phyloP scores from a whole-genome alignment of 2,113 vertebrate genomes.

The Mormyrus lacerda region DNA sequence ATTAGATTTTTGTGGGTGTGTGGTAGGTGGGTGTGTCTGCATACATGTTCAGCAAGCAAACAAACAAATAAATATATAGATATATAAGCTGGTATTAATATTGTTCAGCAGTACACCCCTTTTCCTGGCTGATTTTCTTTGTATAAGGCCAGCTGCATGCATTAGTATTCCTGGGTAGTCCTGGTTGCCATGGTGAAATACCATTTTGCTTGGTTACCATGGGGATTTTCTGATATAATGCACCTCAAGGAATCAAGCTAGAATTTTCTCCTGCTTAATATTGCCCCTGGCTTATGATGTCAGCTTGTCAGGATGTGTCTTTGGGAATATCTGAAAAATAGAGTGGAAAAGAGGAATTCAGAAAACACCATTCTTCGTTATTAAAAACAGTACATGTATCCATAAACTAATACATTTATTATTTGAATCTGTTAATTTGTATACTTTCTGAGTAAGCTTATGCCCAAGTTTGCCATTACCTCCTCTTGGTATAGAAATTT shows the following conservation, averaged over 20 bases:
- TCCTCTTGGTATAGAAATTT: background rate
- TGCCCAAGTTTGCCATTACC: background rate
- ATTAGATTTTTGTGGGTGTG: background rate
- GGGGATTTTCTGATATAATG: slow-evolving; percentile 27
- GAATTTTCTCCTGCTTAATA: slow-evolving; percentile 21
- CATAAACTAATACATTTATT: background rate
- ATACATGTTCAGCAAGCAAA: background rate
- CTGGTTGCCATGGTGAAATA: slow-evolving; percentile 36
- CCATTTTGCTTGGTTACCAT: slow-evolving; percentile 35
- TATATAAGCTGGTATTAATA: background rate
- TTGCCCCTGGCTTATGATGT: slow-evolving; percentile 28
- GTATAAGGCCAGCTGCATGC: slow-evolving; percentile 5
- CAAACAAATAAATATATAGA: background rate
- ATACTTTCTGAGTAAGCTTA: background rate
- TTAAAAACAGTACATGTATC: background rate
- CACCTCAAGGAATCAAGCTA: slow-evolving; percentile 28
- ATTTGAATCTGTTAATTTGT: background rate
- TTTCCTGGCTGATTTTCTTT: background rate
- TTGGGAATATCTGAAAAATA: slow-evolving; percentile 4
- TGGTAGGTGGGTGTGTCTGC: background rate
- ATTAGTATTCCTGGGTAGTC: slow-evolving; percentile 34
- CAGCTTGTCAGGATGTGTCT: slow-evolving; percentile 15
- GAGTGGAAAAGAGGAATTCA: background rate
- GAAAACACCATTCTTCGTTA: background rate
- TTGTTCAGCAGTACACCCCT: background rate